Evolutionary conservation across 2,888 invertebrate genomes (phyloP).

Genomic region (Ormyrus rosae): DNA sequence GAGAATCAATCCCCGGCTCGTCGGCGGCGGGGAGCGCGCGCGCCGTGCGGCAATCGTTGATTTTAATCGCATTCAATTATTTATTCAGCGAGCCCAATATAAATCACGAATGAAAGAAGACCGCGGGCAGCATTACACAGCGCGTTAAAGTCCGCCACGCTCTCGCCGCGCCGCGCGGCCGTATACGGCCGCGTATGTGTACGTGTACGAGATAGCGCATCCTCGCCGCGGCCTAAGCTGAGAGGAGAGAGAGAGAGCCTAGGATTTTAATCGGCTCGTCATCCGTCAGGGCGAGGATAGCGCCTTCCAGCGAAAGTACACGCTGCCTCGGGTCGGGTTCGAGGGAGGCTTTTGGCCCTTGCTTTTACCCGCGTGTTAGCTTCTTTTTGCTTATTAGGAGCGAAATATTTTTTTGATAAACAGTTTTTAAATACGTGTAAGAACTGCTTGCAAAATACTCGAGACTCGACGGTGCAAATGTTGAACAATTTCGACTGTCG

Average conservation of each 20-base stretch:
- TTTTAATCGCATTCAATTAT: constrained; percentile 56
- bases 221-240: too few relatives aligned
- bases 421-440: too few relatives aligned
- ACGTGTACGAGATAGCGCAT: not conserved
- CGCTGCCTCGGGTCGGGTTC: constrained; percentile 29
- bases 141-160: constrained; percentile 29
- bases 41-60: constrained; percentile 32
- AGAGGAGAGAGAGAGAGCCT: not conserved
- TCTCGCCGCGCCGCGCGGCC: not conserved
- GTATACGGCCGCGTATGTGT: not conserved
- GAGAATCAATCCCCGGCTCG: constrained; percentile 39
- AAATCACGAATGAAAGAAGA: constrained; percentile 45
- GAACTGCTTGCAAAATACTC: too few relatives aligned
- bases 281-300: constrained; percentile 58
- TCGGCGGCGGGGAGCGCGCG: not conserved
- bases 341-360: constrained; percentile 3
- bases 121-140: constrained; percentile 46
- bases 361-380: not conserved
- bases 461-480: too few relatives aligned
- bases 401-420: too few relatives aligned
- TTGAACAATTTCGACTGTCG: too few relatives aligned
- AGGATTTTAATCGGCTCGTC: constrained; percentile 59
- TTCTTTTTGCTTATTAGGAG: too few relatives aligned
- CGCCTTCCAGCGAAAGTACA: constrained; percentile 22
- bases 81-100: constrained; percentile 50